Conservation (phyloP, 2,113 vertebrate species). For the Spilogale gracilis region DNA sequence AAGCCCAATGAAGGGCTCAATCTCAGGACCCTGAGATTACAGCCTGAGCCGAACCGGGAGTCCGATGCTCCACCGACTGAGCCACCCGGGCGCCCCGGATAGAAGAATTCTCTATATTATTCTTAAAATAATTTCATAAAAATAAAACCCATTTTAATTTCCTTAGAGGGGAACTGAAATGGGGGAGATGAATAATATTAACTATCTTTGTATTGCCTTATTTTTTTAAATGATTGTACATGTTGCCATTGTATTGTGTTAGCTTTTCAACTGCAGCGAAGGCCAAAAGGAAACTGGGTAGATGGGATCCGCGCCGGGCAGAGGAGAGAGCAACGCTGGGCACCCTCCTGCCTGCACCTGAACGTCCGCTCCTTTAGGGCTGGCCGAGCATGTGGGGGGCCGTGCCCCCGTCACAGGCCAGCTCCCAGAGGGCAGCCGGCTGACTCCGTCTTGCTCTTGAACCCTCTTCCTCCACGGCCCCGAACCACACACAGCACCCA, state of each 20-base stretch:
- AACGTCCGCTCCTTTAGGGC: not conserved
- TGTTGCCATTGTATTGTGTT: not conserved
- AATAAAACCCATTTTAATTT: not conserved
- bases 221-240: not conserved
- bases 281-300: not conserved
- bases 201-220: not conserved
- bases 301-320: not conserved
- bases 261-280: not conserved
- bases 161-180: not conserved
- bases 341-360: fast-evolving
- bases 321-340: not conserved
- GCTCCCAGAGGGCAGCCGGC: not conserved
- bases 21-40: not conserved
- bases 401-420: fast-evolving
- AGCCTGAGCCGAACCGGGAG: not conserved
- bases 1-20: not conserved
- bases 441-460: not conserved
- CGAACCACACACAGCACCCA: fast-evolving
- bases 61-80: not conserved
- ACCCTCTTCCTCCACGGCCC: not conserved
- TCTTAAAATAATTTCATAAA: conserved; percentile 47
- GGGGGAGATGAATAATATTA: not conserved
- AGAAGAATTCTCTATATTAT: not conserved
- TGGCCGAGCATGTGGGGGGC: fast-evolving
- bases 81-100: not conserved